A percentile compares a stretch with the other conserved stretches of the same genome.
These are phyloP conservation scores for Daktulosphaira vitifoliae DNA, from an alignment of 1,140 invertebrate species.

Conservation along the genomic window DNA sequence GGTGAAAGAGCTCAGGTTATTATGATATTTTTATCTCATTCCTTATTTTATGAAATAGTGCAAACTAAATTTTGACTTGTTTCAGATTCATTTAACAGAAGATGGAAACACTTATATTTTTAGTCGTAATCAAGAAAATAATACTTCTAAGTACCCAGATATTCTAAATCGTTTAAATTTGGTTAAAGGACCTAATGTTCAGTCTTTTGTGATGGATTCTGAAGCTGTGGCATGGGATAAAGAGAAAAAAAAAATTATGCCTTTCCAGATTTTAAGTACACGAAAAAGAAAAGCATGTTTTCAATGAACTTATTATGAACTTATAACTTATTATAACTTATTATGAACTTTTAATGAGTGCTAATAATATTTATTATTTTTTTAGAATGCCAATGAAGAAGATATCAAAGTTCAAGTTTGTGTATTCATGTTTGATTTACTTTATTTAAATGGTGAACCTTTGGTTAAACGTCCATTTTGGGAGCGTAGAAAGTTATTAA, in stretches of 20 bases:
- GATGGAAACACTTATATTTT: slow-evolving; percentile 71
- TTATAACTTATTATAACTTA: background rate
- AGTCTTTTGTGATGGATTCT: slow-evolving; percentile 86
- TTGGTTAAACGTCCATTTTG: slow-evolving; percentile 72
- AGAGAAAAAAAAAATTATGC: slow-evolving; percentile 81
- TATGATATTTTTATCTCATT: background rate
- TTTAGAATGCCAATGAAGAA: slow-evolving; percentile 73
- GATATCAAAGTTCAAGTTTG: slow-evolving; percentile 97
- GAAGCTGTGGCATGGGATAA: slow-evolving; percentile 96
- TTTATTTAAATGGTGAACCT: slow-evolving; percentile 86
- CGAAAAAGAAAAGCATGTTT: slow-evolving; percentile 79
- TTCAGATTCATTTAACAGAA: slow-evolving; percentile 65
- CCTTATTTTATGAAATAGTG: no score
- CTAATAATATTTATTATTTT: no score
- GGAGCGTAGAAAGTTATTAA: slow-evolving; percentile 65
- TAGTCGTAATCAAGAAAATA: slow-evolving; percentile 96
- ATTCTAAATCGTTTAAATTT: slow-evolving; percentile 65
- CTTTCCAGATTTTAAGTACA: slow-evolving; percentile 94
- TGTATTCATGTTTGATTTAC: slow-evolving; percentile 94
- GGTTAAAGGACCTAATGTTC: slow-evolving; percentile 54
- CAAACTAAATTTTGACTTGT: background rate
- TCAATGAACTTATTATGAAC: slow-evolving; percentile 14
- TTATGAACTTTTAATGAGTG: no score
- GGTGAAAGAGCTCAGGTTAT: slow-evolving; percentile 93
- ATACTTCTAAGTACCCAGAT: slow-evolving; percentile 97